Evolutionary conservation across 1,140 invertebrate genomes (phyloP), one percentile per base, ranked within the genome.

Genomic region (Drosophila nebulosa): DNA sequence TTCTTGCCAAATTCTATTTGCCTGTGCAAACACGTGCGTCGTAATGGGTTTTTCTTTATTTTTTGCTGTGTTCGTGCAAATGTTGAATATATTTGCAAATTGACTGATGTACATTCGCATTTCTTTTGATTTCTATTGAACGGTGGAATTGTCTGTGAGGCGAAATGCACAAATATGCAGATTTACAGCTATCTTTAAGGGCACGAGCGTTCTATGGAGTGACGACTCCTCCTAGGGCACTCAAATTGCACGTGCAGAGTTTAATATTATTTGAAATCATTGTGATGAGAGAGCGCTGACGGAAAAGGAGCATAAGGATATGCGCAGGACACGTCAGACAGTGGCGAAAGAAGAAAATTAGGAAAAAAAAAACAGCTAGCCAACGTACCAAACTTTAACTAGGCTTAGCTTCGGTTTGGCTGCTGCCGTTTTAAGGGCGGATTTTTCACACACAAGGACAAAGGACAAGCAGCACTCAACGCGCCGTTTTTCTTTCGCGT

Each of bases 251-350:
- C 81, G 81, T 85, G 81, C 60, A 78, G 65, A 74, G 63, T 62
- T 39, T 64, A 53, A 52, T 62, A 46, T 21, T 39, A 26, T 53
- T 9, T 9, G 9, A 12, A 53, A 12, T 30, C 16, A n/a, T 27
- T 46, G 18, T 55, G 32, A 26, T 10, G 68, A 26, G 26, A 53
- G 30, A 51, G 66, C 21, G 14, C 70, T 69, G 63, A 35, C 57
- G 46, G 32, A 3, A 32, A 12, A 64, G 42, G 61, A 21, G 18
- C 16, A 32, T 6, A 18, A 35, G 36, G 64, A 24, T 78, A 80
- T 79, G 80, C 76, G 80, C 83, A 88, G 81, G 83, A 88, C 78
- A 84, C 79, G 79, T 83, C 79, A 81, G 70, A 79, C 79, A 65
- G 64, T 16, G 5, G 14, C 36, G 14, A 16, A 39, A 39, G 14